Percentiles rank a stretch among this genome's conserved stretches.
These are phyloP conservation scores for Apogon hyalosoma DNA, from an alignment of 2,797 vertebrate genomes.

Conservation along the genomic window DNA sequence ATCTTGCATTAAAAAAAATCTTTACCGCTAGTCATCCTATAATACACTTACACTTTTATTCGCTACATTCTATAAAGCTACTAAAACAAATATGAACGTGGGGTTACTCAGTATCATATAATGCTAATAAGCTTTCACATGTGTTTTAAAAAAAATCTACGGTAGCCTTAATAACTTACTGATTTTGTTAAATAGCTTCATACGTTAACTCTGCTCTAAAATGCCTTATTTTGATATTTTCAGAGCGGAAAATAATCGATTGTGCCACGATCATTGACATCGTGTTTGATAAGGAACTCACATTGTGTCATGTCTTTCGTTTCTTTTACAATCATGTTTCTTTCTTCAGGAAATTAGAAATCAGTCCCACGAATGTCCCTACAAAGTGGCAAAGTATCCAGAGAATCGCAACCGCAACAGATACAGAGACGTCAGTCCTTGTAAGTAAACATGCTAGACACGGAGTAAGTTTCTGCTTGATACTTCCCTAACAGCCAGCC, in stretches of 20 bases:
- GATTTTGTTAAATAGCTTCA: background rate
- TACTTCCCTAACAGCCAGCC: background rate
- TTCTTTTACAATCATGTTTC: slow-evolving; percentile 13
- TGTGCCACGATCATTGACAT: too few species aligned
- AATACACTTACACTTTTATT: background rate
- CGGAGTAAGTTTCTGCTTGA: slow-evolving; percentile 5
- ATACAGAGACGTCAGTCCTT: slow-evolving; percentile 99
- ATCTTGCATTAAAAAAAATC: background rate
- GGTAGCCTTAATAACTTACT: background rate
- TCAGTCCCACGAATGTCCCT: slow-evolving; percentile 93
- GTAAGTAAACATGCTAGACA: slow-evolving; percentile 84
- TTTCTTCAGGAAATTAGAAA: slow-evolving; percentile 92
- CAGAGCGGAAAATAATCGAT: too few species aligned
- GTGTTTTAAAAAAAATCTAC: slow-evolving; percentile 16
- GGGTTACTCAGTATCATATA: slow-evolving; percentile 13
- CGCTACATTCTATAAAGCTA: background rate
- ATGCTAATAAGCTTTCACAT: background rate
- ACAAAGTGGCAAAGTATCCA: slow-evolving; percentile 94
- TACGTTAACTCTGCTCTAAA: background rate
- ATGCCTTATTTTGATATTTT: background rate
- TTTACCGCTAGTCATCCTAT: background rate
- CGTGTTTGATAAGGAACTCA: too few species aligned
- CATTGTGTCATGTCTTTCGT: background rate
- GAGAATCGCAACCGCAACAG: slow-evolving; percentile 97
- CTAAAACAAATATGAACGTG: slow-evolving; percentile 10